Percentiles rank a stretch among this genome's conserved stretches.
Conservation (phyloP, 2,797 vertebrate species). For the Geotrypetes seraphini region DNA sequence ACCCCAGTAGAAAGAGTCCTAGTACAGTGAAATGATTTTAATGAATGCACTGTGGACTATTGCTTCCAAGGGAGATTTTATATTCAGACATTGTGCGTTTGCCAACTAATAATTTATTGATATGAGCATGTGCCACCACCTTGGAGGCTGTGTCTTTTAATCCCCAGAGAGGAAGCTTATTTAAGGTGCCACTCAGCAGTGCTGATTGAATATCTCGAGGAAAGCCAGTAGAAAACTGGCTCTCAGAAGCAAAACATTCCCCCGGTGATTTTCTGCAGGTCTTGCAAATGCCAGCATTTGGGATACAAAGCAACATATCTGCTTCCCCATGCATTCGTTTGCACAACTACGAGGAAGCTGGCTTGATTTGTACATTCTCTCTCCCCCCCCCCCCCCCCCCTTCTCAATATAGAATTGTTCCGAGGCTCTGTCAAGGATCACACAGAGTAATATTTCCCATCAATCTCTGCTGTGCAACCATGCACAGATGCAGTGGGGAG, state of each 20-base stretch:
- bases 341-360: constrained; percentile 66
- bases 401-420: constrained; percentile 77
- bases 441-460: constrained; percentile 78
- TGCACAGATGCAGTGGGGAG: constrained; percentile 69
- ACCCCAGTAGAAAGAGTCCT: constrained; percentile 39
- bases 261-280: constrained; percentile 65
- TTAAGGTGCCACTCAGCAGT: constrained; percentile 52
- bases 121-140: constrained; percentile 55
- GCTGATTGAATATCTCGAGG: constrained; percentile 64
- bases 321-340: constrained; percentile 74
- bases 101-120: constrained; percentile 57
- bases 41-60: constrained; percentile 43
- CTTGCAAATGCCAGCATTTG: constrained; percentile 63
- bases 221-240: constrained; percentile 64
- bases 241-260: constrained; percentile 60
- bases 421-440: constrained; percentile 79
- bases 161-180: constrained; percentile 38
- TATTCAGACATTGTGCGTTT: constrained; percentile 51
- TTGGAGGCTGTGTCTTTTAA: constrained; percentile 40
- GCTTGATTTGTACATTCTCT: constrained; percentile 74
- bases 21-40: constrained; percentile 54
- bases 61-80: constrained; percentile 49
- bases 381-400: too few species aligned
- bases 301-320: constrained; percentile 69
- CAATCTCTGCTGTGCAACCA: constrained; percentile 75